Evolutionary conservation across 2,797 vertebrate genomes (phyloP).

Genomic region (Tauraco hartlaubi): DNA sequence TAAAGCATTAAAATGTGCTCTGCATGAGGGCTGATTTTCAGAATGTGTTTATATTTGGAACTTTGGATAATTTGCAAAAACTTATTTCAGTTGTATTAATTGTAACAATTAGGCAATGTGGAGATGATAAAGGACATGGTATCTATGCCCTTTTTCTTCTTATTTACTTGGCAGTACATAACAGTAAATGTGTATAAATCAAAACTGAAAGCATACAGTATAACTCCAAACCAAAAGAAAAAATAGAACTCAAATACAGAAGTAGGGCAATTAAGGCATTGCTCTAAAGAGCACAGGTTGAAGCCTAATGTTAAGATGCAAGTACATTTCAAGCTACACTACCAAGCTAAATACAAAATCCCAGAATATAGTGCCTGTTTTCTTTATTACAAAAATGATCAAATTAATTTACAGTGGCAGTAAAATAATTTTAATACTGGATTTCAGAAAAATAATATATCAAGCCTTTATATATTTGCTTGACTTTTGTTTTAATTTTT

Average conservation of each 20-base stretch:
- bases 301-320: background rate
- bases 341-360: background rate
- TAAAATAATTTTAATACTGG: constrained; percentile 23
- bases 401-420: constrained; percentile 16
- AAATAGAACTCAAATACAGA: background rate
- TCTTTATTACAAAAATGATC: background rate
- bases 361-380: background rate
- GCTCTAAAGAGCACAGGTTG: background rate
- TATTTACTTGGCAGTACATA: background rate
- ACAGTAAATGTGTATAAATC: background rate
- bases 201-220: background rate
- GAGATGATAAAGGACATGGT: background rate
- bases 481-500: constrained; percentile 36
- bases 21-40: background rate
- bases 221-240: background rate
- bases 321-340: background rate
- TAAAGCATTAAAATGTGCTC: background rate
- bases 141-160: background rate
- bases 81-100: background rate
- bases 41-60: background rate
- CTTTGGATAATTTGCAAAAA: background rate
- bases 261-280: background rate
- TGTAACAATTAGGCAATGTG: background rate
- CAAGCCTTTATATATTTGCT: constrained; percentile 5
- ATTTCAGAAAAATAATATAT: constrained; percentile 4